Evolutionary conservation across 2,888 invertebrate genomes (phyloP), one percentile per base, ranked within the genome.

Genomic region (Octonoba sinensis): DNA sequence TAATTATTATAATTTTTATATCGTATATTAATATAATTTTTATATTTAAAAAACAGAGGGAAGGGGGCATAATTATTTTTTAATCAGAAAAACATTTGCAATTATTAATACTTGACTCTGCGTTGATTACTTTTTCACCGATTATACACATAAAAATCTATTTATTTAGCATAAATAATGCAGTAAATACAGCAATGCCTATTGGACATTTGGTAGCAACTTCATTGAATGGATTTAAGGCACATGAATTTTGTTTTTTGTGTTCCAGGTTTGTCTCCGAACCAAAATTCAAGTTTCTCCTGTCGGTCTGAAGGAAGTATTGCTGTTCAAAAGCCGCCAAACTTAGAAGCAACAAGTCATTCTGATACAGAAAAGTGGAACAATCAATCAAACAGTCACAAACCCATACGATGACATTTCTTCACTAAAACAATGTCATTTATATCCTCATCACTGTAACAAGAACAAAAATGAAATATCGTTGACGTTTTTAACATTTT

Each of bases 341-440:
- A 20, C n/a, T 27, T 49, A 12, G 78, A 78, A 22, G 36, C 46
- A 2, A 20, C 66, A 12, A 60, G 62, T 15, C 65, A 59, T 15
- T 22, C 70, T 0, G 72, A 78, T 3, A n/a, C 60, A 2, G 79
- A 79, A 6, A 79, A 79, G 18, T 79, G 79, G 79, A 78, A 60
- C 67, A 73, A 66, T 56, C 79, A 79, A 67, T 56, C 73, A 13
- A 77, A 27, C 36, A 62, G 51, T 27, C 79, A 73, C 27, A 78
- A 78, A 59, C 46, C 79, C 13, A 54, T 73, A 46, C 73, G 73
- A 73, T 73, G 79, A 79, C 79, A 69, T 54, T 67, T 54, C 16
- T 67, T n/a, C 8, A 36, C 11, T 36, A 36, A 11, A 36, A 36
- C 36, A 6, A 36, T 36, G 36, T 59, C 60, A 69, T 76, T 13